phyloP scores from a whole-genome alignment of 2,888 invertebrate species.

The Heliconius ethilla region DNA sequence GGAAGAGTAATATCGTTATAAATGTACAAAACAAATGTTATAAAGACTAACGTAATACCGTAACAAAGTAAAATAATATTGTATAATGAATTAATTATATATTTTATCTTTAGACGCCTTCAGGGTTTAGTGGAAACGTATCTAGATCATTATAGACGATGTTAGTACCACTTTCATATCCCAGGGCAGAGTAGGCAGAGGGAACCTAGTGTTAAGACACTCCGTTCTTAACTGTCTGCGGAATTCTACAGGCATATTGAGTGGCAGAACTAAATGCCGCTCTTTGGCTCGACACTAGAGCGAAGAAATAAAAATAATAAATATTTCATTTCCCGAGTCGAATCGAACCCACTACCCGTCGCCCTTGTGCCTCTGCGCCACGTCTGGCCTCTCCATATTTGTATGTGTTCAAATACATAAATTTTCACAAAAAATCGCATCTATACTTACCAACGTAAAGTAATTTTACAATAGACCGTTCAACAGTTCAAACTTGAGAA shows the following conservation, averaged over 20 bases:
- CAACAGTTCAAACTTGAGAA: constrained; percentile 16
- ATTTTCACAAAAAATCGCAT: not conserved
- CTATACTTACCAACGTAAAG: not conserved
- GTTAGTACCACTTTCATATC: not conserved
- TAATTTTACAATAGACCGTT: constrained; percentile 18
- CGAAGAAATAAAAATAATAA: not conserved
- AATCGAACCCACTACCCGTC: not conserved
- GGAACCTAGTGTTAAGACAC: not conserved
- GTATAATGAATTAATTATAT: not conserved
- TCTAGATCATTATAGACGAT: too few relatives aligned
- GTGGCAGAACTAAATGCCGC: not conserved
- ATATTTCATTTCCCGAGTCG: not conserved
- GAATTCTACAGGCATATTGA: not conserved
- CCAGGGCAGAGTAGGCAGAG: not conserved
- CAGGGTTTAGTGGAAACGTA: not conserved
- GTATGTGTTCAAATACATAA: not conserved
- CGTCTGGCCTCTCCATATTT: not conserved
- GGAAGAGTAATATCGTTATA: constrained; percentile 4
- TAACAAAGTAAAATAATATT: not conserved
- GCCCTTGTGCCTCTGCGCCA: not conserved
- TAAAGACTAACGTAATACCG: not conserved
- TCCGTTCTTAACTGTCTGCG: not conserved
- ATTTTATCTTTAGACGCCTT: not conserved
- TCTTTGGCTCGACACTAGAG: not conserved
- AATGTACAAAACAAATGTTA: not conserved